These are phyloP conservation scores for Coelopa pilipes DNA, from an alignment of 2,888 invertebrate genomes.

Conservation along the genomic window DNA sequence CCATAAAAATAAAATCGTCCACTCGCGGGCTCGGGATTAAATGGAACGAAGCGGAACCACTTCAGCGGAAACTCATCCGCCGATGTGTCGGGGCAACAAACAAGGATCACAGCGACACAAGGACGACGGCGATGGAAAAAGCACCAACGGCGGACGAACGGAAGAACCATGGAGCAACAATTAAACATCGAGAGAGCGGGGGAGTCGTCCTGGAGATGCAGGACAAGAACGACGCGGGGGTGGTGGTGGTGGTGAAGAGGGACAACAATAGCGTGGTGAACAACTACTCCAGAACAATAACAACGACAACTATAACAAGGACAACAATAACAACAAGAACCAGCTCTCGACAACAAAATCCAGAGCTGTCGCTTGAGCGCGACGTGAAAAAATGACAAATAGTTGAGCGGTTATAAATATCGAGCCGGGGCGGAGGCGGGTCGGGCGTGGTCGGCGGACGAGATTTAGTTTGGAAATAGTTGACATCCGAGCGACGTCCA, in stretches of 20 bases:
- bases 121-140: not conserved
- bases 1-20: slow-evolving; percentile 42
- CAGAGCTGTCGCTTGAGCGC: not conserved
- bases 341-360: not conserved
- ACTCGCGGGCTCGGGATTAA: slow-evolving; percentile 47
- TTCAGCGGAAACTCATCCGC: slow-evolving; percentile 45
- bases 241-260: too few species aligned
- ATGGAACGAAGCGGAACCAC: slow-evolving; percentile 51
- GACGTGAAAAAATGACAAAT: slow-evolving; percentile 21
- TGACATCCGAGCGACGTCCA: slow-evolving; percentile 45
- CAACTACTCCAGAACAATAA: too few species aligned
- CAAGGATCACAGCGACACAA: slow-evolving; percentile 3
- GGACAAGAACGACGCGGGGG: too few species aligned
- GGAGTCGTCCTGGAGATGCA: too few species aligned
- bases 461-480: slow-evolving; percentile 45
- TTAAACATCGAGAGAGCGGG: slow-evolving; percentile 32
- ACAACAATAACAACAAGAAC: slow-evolving; percentile 8
- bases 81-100: slow-evolving; percentile 40
- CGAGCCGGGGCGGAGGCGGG: not conserved
- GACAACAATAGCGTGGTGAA: too few species aligned
- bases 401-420: slow-evolving; percentile 32
- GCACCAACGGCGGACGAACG: not conserved
- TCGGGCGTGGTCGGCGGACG: slow-evolving; percentile 14
- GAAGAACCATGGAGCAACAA: slow-evolving; percentile 19
- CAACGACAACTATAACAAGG: not conserved